These are phyloP conservation scores for Falcunculus frontatus DNA, from an alignment of 2,113 vertebrate genomes.

Conservation along the genomic window DNA sequence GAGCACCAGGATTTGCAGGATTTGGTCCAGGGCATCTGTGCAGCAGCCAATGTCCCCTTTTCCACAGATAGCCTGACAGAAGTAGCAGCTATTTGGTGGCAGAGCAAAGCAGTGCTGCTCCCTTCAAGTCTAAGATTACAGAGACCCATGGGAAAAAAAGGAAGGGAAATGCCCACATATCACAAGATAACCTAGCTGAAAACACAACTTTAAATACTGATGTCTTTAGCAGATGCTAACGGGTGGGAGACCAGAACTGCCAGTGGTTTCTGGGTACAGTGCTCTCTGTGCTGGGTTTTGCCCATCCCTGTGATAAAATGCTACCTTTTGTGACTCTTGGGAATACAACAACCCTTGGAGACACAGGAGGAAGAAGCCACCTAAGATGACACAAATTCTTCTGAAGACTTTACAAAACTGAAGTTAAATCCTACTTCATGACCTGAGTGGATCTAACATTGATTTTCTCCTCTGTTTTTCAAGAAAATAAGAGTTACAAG, in stretches of 20 bases:
- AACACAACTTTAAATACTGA: background rate
- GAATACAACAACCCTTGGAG: background rate
- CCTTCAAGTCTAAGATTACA: background rate
- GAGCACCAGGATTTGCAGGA: background rate
- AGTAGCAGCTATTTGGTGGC: fast-evolving
- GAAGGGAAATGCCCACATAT: background rate
- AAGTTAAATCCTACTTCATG: background rate
- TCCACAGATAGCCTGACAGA: background rate
- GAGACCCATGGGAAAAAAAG: background rate
- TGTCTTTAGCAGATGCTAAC: background rate
- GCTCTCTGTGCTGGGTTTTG: background rate
- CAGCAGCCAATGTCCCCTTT: background rate
- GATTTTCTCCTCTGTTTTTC: background rate
- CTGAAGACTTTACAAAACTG: background rate
- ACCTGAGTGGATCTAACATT: background rate
- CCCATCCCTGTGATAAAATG: background rate
- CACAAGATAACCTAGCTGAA: background rate
- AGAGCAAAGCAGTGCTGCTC: background rate
- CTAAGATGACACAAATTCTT: background rate
- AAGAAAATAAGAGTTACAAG: background rate
- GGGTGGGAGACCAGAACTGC: background rate
- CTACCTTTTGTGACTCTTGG: background rate
- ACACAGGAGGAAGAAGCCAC: background rate
- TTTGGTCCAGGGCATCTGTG: too few species aligned
- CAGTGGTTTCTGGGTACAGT: background rate